Evolutionary conservation across 2,888 invertebrate genomes (phyloP).

Genomic region (Polymixis flavicincta): DNA sequence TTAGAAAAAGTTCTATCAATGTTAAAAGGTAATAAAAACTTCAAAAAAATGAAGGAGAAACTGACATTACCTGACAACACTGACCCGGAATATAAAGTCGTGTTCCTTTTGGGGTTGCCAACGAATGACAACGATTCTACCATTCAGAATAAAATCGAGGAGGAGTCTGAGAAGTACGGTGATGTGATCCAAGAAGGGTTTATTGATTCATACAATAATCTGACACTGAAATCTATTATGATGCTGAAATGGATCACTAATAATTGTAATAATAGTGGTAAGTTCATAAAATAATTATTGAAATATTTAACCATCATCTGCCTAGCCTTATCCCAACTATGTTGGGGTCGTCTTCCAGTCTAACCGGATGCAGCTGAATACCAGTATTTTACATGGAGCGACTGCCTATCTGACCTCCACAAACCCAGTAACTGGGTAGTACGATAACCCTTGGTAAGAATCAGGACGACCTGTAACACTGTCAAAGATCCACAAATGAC

Average conservation of each 20-base stretch:
- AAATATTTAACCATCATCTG: no score
- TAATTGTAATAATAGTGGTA: constrained; percentile 91
- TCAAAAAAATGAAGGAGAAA: constrained; percentile 68
- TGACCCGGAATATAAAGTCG: constrained; percentile 80
- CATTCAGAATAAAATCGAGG: constrained; percentile 91
- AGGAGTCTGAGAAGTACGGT: constrained; percentile 92
- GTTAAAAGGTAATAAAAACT: constrained; percentile 74
- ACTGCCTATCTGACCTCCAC: no score
- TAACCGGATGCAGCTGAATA: no score
- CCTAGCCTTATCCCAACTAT: no score
- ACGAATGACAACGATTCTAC: constrained; percentile 90
- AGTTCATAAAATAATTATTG: constrained; percentile 64
- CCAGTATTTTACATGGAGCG: no score
- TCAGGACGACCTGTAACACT: no score
- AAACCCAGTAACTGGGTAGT: no score
- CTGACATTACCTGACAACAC: constrained; percentile 56
- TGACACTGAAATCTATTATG: constrained; percentile 96
- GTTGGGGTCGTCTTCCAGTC: no score
- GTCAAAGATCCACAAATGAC: no score
- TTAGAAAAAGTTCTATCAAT: constrained; percentile 77
- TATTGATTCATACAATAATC: constrained; percentile 96
- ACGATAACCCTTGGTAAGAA: no score
- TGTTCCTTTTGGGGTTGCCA: constrained; percentile 92
- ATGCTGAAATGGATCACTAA: constrained; percentile 95
- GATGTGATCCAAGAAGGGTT: constrained; percentile 96